Base-by-base conservation (phyloP, 1,140 invertebrate genomes). In the Phymorhynchus buccinoides region DNA sequence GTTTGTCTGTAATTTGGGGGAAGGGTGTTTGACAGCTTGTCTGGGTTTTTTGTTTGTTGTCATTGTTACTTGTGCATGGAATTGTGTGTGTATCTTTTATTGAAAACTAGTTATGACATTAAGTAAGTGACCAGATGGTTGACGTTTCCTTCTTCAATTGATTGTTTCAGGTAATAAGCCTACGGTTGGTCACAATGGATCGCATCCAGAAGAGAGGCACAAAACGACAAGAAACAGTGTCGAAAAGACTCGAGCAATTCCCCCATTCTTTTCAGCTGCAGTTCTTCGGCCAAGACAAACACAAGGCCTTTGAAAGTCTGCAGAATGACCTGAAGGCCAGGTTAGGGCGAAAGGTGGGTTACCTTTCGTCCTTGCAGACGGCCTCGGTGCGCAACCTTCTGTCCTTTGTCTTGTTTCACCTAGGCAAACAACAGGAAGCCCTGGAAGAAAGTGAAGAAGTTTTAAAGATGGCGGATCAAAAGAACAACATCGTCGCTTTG, bases 181-280 rank as follows among this genome's bases (percentile, higher is more conserved):
- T 62, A 27, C 56, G 18, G 56, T 62, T 27, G 0, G n/a, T n/a
- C n/a, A 81, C 30, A 56, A 81, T 81, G 39, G 52, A 48, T 7
- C 14, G 18, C 35, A 3, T 81, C n/a, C 14, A n/a, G 22, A 81
- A 52, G 35, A 30, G 52, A 18, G 6, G 48, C 4, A 4, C 6
- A 27, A 56, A 35, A 56, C 39, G 52, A 32, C 41, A 42, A 73
- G 1, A 73, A 39, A 73, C n/a, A 9, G 37, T 41, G 1, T 27
- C 41, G 44, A n/a, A 37, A 80, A 30, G 14, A 32, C 77, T 79
- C 12, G 42, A 48, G 9, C 27, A 79, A 18, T 79, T 18, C 12
- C 77, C 77, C 3, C 44, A 79, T 41, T 79, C 77, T 41, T 79
- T 79, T 22, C 41, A 52, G 27, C n/a, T 79, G 77, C 48, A 56